phyloP scores from a whole-genome alignment of 2,113 vertebrate species.

The Cololabis saira region DNA sequence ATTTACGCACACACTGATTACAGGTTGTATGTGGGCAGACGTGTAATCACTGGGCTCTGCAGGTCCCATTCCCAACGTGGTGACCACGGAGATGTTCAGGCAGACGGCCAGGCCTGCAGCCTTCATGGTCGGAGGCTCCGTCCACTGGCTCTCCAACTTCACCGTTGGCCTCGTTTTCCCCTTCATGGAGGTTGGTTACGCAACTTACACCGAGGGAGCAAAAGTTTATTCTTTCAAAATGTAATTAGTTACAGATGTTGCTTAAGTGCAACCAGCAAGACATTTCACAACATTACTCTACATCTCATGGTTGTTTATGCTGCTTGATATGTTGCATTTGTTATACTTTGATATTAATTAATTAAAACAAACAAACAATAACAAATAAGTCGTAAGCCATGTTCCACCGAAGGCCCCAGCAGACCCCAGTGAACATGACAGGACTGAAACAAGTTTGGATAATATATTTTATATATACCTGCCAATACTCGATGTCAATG shows the following conservation, averaged over 20 bases:
- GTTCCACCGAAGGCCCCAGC: no score
- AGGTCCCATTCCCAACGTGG: constrained; percentile 90
- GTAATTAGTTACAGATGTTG: neutral
- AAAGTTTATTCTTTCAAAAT: neutral
- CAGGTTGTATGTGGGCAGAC: constrained; percentile 55
- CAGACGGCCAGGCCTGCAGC: constrained; percentile 91
- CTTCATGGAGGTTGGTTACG: constrained; percentile 88
- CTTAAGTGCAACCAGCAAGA: neutral
- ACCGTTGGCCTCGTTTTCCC: constrained; percentile 90
- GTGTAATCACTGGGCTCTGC: constrained; percentile 46
- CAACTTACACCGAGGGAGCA: neutral
- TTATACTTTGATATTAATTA: no score
- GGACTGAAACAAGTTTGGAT: no score
- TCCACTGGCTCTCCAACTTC: constrained; percentile 97
- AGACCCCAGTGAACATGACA: no score
- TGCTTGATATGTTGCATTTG: no score
- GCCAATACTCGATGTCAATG: no score
- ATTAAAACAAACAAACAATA: no score
- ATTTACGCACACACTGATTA: constrained; percentile 49
- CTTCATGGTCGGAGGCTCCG: constrained; percentile 92
- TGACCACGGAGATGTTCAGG: constrained; percentile 93
- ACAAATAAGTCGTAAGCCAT: no score
- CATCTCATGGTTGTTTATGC: no score
- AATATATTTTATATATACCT: no score
- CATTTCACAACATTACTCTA: neutral